Base-by-base conservation (phyloP, 2,888 invertebrate genomes). In the Melangyna quadrimaculata region DNA sequence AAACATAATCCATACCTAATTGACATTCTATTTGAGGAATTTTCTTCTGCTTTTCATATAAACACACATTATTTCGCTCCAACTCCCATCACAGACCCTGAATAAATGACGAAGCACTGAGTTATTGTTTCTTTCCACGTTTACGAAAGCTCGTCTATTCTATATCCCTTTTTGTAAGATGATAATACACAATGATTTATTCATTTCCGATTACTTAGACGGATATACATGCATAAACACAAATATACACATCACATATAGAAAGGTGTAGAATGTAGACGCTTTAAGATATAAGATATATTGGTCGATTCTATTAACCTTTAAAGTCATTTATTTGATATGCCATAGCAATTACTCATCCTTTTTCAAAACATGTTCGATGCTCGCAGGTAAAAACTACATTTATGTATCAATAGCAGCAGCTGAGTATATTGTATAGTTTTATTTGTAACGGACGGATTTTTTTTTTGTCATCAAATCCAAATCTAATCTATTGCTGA, bases 151-250 rank as follows among this genome's bases (percentile, higher is more conserved):
- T 51, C 43, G 43, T 40, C 40, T 63, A 14, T 22, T 4, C 3
- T 12, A 17, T 22, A 43, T 70, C 40, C 37, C 10, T 35, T 51
- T 71, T 63, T 29, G 78, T 55, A 35, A 71, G 63, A 71, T 55
- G 63, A 71, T 55, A 78, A 63, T 78, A 43, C 43, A n/a, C 43
- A 53, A 61, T 80, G 69, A 80, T 74, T 80, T 70, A 80, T 80
- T 80, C 74, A 80, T 80, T 74, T 53, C 35, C 69, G 69, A 74
- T 69, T 69, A 74, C 45, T 73, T 72, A 70, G 59, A 22, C 19
- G 51, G 43, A 51, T 59, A 59, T 51, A 57, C 40, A n/a, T n/a
- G 37, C 40, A 55, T 22, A 61, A 0, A n/a, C 0, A 24, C 0
- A 51, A 0, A 14, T 6, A 8, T 0, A 51, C n/a, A 22, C 6